Evolutionary conservation across 2,797 vertebrate species (phyloP), one percentile per base, ranked within the genome.

Genomic region (Anabacerthia variegaticeps): DNA sequence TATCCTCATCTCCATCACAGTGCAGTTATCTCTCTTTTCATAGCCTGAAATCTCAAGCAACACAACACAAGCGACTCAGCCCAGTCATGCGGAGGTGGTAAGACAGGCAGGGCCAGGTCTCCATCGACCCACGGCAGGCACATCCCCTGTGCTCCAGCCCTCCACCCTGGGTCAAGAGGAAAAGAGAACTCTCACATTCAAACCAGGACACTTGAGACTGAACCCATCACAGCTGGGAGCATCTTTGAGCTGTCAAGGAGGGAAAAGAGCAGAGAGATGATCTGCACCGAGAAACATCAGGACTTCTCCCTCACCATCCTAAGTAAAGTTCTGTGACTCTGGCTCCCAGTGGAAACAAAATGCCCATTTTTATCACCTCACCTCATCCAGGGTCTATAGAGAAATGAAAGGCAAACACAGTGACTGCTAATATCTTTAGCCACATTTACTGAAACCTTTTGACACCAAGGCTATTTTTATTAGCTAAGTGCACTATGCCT

Each of bases 381-480:
- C 72, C 93, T 97, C 92, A 71, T 95, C 28, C 78, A 2, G 34
- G 23, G 73, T 92, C 94, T 87, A 30, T 3, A 6, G 86, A 93
- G 92, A 94, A 96, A 87, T 72, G 94, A 20, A 85, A 97, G 88
- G 83, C 77, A 1, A 95, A 93, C 49, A 63, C 79, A 92, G 95
- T 1, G 32, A 85, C 95, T 92, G 97, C 94, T 97, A 97, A 97
- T 96, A 97, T 96, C 96, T 95, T 74, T 73, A 97, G 96, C 82
- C 94, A 93, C 97, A 95, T 97, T 97, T 97, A 95, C 76, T 59
- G 96, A 97, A 98, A 97, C 97, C 97, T 97, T 97, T 97, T 98
- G 98, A 98, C 97, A 98, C 93, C 41, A 94, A 92, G 93, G 97
- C 89, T 96, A 90, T 97, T 98, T 98, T 98, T 98, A 98, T 97